Conservation (phyloP, 2,113 vertebrate species). For the Gnathonemus longibarbis region DNA sequence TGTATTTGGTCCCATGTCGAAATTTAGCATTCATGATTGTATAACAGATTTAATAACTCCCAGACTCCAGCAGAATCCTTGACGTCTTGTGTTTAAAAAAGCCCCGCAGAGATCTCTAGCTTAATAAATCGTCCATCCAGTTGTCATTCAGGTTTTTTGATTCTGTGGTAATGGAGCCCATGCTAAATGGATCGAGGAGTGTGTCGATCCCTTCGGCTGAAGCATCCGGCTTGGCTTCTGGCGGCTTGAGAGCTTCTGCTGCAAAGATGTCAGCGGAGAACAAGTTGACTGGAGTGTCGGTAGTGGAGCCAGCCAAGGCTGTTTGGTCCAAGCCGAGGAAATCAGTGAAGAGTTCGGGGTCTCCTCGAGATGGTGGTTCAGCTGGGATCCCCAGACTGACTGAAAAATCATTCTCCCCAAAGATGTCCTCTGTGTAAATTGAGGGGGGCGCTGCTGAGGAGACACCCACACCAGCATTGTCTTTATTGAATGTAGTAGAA, state of each 20-base stretch:
- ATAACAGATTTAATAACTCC: not conserved
- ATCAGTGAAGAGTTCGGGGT: constrained; percentile 28
- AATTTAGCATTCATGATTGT: not conserved
- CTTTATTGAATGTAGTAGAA: constrained; percentile 14
- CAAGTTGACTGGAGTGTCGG: constrained; percentile 24
- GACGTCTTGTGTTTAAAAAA: not conserved
- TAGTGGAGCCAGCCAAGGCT: not conserved
- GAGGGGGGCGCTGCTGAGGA: constrained; percentile 16
- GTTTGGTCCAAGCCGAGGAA: constrained; percentile 34
- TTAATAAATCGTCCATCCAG: constrained; percentile 62
- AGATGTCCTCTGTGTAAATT: constrained; percentile 37
- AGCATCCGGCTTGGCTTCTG: constrained; percentile 21
- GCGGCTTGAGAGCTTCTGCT: constrained; percentile 20
- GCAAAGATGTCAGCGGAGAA: constrained; percentile 44
- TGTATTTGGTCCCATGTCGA: not conserved
- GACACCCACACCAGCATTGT: not conserved
- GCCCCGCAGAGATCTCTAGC: constrained; percentile 24
- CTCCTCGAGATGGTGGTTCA: not conserved
- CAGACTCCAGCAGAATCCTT: not conserved
- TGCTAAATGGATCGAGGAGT: constrained; percentile 26
- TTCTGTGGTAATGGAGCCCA: constrained; percentile 22
- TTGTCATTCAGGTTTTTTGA: constrained; percentile 28
- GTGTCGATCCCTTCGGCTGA: constrained; percentile 23
- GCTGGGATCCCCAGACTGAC: constrained; percentile 17
- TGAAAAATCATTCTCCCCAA: constrained; percentile 29